Evolutionary conservation across 1,140 invertebrate species (phyloP).

Genomic region (Palaemon carinicauda): DNA sequence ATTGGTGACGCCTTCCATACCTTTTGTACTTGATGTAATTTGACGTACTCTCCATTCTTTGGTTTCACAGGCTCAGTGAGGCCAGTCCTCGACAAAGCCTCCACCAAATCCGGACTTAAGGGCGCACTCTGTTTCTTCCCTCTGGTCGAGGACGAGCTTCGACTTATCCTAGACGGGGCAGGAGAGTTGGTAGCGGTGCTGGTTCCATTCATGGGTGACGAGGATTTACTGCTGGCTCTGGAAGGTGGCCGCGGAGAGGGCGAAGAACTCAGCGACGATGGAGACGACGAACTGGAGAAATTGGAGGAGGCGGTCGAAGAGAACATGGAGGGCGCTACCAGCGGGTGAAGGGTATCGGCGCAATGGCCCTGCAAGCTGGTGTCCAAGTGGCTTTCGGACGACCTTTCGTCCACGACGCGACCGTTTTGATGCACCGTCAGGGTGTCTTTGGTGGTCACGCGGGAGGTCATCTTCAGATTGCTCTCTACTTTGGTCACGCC

Average conservation of each 20-base stretch:
- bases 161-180: background rate
- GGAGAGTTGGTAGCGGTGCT: conserved; percentile 17
- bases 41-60: conserved; percentile 34
- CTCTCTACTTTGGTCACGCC: conserved; percentile 69
- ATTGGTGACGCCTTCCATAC: background rate
- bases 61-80: conserved; percentile 6
- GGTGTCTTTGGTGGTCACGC: conserved; percentile 77
- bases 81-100: conserved; percentile 19
- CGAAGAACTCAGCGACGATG: conserved; percentile 23
- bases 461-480: conserved; percentile 77
- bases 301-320: background rate
- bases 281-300: background rate
- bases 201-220: conserved; percentile 18
- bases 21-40: background rate
- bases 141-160: conserved; percentile 17
- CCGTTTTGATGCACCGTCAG: conserved; percentile 76
- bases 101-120: conserved; percentile 27
- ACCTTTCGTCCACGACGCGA: conserved; percentile 76
- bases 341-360: conserved; percentile 26
- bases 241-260: conserved; percentile 40
- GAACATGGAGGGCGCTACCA: background rate
- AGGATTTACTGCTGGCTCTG: conserved; percentile 36
- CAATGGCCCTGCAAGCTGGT: conserved; percentile 36
- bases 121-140: background rate
- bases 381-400: conserved; percentile 75